Base-by-base conservation (phyloP, 1,140 invertebrate species). In the Drosophila ficusphila region DNA sequence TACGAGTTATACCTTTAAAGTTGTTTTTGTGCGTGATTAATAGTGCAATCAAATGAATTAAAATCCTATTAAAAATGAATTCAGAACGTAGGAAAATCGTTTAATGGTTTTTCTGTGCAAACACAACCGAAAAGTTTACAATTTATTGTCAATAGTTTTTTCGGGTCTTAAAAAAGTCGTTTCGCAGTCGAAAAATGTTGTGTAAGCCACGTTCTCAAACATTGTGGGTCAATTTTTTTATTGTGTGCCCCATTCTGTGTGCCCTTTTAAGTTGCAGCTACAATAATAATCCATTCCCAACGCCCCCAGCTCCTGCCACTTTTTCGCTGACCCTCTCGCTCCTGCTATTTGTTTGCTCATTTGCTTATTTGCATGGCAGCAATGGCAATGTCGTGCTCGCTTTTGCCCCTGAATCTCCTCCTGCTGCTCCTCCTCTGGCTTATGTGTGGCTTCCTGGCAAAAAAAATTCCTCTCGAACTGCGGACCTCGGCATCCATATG, bases 241-340 rank as follows among this genome's bases (percentile, higher is more conserved):
- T n/a, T 36, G n/a, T 29, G 61, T 60, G 65, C 2, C 18, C 0
- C 12, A 4, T 6, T 4, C 11, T 9, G 38, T 11, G 53, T 73
- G 54, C 65, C 76, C 65, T 48, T 85, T 75, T 85, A 34, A 54
- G 44, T 8, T 9, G 69, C 74, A 65, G 76, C 71, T 62, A 79
- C 76, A 76, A 86, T 79, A 85, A 85, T 85, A 85, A 86, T 62
- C 73, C 75, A 54, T 16, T 29, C 34, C 46, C 36, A 51, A 78
- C 75, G 60, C 65, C 60, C 76, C 62, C 58, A 58, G 49, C 56
- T 54, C 9, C 44, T 54, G 38, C 9, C 46, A 8, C 47, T 54
- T 31, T 29, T 12, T 47, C 44, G 44, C 34, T 62, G 27, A 19
- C 46, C 23, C 27, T 9, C 21, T 33, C 12, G 42, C 31, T 39